A percentile compares a stretch with the other conserved stretches of the same genome.
phyloP scores from a whole-genome alignment of 2,113 vertebrate species.

The Gymnarchus niloticus region DNA sequence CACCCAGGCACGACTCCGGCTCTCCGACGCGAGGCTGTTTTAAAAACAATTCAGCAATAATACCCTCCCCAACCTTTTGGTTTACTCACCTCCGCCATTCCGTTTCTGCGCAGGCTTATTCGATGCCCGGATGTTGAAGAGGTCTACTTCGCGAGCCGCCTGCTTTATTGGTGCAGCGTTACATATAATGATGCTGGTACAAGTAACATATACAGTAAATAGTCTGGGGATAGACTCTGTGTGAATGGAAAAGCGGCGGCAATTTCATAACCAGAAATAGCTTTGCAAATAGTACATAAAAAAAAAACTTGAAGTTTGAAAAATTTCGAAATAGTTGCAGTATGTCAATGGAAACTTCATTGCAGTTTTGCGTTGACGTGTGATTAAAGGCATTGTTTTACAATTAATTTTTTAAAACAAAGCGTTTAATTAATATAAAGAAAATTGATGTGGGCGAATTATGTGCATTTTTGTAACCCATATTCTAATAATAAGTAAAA shows the following conservation, averaged over 20 bases:
- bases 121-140: constrained; percentile 69
- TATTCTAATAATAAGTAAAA: not conserved
- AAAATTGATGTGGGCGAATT: not conserved
- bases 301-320: not conserved
- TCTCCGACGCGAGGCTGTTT: constrained; percentile 32
- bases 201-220: not conserved
- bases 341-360: not conserved
- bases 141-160: constrained; percentile 47
- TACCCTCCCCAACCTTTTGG: constrained; percentile 50
- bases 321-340: not conserved
- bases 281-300: not conserved
- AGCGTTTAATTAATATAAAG: not conserved
- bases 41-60: constrained; percentile 38
- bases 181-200: constrained; percentile 26
- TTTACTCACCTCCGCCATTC: constrained; percentile 75
- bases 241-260: not conserved
- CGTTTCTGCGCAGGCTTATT: constrained; percentile 65
- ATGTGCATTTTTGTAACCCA: not conserved
- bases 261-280: not conserved
- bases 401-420: not conserved
- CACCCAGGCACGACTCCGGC: constrained; percentile 19
- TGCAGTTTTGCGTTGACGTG: not conserved
- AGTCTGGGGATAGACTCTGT: not conserved
- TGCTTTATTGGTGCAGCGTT: constrained; percentile 52
- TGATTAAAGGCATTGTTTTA: not conserved